Conservation (phyloP, 2,113 vertebrate genomes). For the Cygnus buccinator region DNA sequence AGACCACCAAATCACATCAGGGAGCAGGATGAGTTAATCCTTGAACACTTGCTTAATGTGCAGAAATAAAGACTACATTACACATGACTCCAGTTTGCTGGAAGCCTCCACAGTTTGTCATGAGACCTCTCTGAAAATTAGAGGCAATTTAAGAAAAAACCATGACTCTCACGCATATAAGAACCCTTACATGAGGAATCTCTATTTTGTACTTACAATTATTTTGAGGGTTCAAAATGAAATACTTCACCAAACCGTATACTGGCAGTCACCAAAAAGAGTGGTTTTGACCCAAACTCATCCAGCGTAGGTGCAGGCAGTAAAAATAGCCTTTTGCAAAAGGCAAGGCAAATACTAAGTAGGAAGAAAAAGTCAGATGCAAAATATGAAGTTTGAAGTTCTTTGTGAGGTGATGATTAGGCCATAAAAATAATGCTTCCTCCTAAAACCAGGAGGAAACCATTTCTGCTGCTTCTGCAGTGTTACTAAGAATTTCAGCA, state of each 20-base stretch:
- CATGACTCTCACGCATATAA: not conserved
- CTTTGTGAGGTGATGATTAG: not conserved
- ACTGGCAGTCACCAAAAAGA: not conserved
- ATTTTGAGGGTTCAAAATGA: not conserved
- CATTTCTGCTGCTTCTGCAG: not conserved
- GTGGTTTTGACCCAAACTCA: not conserved
- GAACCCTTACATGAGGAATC: not conserved
- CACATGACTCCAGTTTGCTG: not conserved
- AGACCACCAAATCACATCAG: conserved; percentile 57
- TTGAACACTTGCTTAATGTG: not conserved
- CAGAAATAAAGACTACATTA: conserved; percentile 27
- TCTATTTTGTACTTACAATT: not conserved
- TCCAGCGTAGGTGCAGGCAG: not conserved
- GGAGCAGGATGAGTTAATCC: conserved; percentile 51
- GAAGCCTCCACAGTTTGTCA: not conserved
- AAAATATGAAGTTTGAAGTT: not conserved
- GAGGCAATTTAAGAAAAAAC: not conserved
- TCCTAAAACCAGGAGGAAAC: not conserved
- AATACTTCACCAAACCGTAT: not conserved
- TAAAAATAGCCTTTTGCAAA: not conserved
- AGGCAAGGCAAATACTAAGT: not conserved
- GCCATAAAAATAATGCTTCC: not conserved
- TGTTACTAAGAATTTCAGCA: not conserved
- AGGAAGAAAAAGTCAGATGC: not conserved
- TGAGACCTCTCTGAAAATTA: not conserved